Evolutionary conservation across 1,140 invertebrate genomes (phyloP).

Genomic region (Drosophila trapezifrons): DNA sequence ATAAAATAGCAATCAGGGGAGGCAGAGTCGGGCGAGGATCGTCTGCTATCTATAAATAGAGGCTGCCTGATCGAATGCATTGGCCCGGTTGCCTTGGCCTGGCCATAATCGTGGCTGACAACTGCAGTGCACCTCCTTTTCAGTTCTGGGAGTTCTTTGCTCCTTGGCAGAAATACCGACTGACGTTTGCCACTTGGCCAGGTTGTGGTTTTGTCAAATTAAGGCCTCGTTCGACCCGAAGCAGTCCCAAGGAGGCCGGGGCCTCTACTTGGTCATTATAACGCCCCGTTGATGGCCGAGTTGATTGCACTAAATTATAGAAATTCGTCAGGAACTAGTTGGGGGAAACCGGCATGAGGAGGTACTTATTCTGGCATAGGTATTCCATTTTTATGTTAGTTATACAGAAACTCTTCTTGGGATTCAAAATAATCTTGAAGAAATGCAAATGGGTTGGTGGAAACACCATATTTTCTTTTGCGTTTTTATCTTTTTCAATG

Average conservation of each 20-base stretch:
- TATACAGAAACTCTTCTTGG: neutral
- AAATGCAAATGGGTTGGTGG: neutral
- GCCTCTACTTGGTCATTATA: conserved; percentile 56
- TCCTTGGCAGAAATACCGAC: conserved; percentile 32
- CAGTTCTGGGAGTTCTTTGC: conserved; percentile 11
- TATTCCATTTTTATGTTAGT: neutral
- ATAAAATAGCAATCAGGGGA: conserved; percentile 24
- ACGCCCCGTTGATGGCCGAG: conserved; percentile 60
- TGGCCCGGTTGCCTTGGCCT: conserved; percentile 34
- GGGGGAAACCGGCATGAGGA: neutral
- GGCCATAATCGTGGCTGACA: conserved; percentile 47
- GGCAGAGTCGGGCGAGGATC: conserved; percentile 16
- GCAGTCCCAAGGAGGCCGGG: conserved; percentile 6
- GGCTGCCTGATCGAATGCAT: conserved; percentile 39
- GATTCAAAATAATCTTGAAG: neutral
- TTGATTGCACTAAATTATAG: conserved; percentile 68
- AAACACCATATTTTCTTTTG: neutral
- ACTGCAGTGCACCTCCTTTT: conserved; percentile 25
- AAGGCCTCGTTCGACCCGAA: conserved; percentile 37
- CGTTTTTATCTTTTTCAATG: no score
- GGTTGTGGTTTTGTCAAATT: conserved; percentile 58
- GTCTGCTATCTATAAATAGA: conserved; percentile 68
- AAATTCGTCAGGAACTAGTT: conserved; percentile 23
- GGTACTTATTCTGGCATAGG: no score
- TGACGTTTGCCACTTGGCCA: conserved; percentile 57